phyloP scores from a whole-genome alignment of 1,140 invertebrate species.

The Lepidotrigona ventralis region DNA sequence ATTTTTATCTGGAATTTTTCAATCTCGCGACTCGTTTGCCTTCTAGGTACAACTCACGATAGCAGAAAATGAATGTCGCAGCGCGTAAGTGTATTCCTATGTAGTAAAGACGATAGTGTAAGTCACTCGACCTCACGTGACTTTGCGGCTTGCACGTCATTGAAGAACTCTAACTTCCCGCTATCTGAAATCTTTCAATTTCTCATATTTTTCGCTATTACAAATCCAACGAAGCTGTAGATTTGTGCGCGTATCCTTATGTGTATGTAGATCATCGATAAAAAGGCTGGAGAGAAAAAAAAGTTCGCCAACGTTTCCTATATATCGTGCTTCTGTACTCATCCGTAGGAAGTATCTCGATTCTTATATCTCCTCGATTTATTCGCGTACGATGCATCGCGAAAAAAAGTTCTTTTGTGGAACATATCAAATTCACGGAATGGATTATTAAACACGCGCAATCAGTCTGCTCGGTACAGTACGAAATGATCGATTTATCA shows the following conservation, averaged over 20 bases:
- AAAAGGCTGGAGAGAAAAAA: neutral
- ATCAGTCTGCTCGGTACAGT: neutral
- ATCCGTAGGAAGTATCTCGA: neutral
- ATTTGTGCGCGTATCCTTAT: neutral
- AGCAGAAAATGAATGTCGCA: slow-evolving; percentile 74
- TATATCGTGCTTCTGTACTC: neutral
- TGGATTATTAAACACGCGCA: neutral
- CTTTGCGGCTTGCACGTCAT: slow-evolving; percentile 55
- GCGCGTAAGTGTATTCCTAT: slow-evolving; percentile 75
- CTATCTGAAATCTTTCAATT: slow-evolving; percentile 78
- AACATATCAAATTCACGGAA: neutral
- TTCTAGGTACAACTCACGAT: slow-evolving; percentile 67
- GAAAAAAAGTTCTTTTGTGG: neutral
- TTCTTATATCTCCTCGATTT: neutral
- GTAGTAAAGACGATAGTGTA: slow-evolving; percentile 68
- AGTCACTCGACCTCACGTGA: slow-evolving; percentile 75
- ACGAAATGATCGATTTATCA: neutral
- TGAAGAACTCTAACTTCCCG: slow-evolving; percentile 34
- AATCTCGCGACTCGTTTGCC: slow-evolving; percentile 65
- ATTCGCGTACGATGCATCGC: neutral
- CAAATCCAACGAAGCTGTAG: neutral
- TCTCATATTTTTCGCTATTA: slow-evolving; percentile 69
- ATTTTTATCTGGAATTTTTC: slow-evolving; percentile 73
- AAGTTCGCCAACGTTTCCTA: neutral
- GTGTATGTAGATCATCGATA: slow-evolving; percentile 45